phyloP scores from a whole-genome alignment of 2,113 vertebrate species.

The Syrrhaptes paradoxus region DNA sequence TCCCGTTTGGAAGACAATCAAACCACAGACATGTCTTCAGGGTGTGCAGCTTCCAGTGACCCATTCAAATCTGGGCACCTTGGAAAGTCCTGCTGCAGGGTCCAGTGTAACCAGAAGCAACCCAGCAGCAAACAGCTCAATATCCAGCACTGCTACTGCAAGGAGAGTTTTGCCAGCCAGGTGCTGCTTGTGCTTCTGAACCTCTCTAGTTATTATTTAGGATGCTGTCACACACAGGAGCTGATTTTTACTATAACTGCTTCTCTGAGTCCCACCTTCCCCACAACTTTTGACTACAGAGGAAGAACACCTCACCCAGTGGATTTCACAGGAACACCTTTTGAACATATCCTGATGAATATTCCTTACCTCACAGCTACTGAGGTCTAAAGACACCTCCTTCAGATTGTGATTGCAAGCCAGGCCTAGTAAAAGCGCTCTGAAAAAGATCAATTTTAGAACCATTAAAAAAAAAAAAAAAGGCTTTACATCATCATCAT shows the following conservation, averaged over 20 bases:
- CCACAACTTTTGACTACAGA: not conserved
- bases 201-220: not conserved
- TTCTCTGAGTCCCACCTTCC: not conserved
- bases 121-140: not conserved
- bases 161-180: not conserved
- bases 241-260: not conserved
- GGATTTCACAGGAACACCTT: not conserved
- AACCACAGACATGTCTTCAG: not conserved
- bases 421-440: constrained; percentile 92
- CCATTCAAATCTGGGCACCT: not conserved
- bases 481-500: not conserved
- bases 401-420: constrained; percentile 92
- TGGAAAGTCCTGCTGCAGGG: not conserved
- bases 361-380: constrained; percentile 92
- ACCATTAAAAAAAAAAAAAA: not conserved
- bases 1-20: rapidly evolving
- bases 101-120: not conserved
- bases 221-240: not conserved
- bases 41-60: not conserved
- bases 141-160: not conserved
- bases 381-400: constrained; percentile 93
- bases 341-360: not conserved
- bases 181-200: not conserved
- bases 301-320: not conserved
- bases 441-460: constrained; percentile 70